Conservation (phyloP, 1,140 invertebrate genomes). For the Arctopsyche grandis region DNA sequence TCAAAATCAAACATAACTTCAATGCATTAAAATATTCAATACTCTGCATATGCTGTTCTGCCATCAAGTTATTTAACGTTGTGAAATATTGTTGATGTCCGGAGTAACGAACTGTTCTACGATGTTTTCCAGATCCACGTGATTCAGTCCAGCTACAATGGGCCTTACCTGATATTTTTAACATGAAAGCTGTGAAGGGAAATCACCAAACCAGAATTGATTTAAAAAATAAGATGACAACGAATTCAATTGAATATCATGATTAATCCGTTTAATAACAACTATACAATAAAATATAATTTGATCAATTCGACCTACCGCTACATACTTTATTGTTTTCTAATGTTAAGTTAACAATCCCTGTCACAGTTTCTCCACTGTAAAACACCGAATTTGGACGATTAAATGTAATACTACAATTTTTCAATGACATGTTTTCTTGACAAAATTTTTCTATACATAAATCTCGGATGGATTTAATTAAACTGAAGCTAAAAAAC, state of each 20-base stretch:
- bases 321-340: conserved; percentile 23
- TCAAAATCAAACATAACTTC: too few species aligned
- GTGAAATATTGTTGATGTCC: conserved; percentile 37
- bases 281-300: neutral
- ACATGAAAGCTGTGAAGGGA: neutral
- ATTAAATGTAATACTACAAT: too few species aligned
- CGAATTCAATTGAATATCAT: too few species aligned
- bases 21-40: neutral
- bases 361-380: conserved; percentile 20
- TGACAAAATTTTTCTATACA: too few species aligned
- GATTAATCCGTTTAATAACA: neutral
- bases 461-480: too few species aligned
- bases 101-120: neutral
- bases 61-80: conserved; percentile 9
- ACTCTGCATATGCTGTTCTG: neutral
- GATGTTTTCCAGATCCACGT: conserved; percentile 13
- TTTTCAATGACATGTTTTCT: too few species aligned
- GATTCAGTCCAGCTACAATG: neutral
- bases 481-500: too few species aligned
- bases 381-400: too few species aligned
- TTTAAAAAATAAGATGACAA: too few species aligned
- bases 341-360: conserved; percentile 15
- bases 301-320: neutral
- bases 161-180: conserved; percentile 13
- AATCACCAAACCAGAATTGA: too few species aligned